Evolutionary conservation across 2,797 vertebrate species (phyloP).

Genomic region (Selene dorsalis): DNA sequence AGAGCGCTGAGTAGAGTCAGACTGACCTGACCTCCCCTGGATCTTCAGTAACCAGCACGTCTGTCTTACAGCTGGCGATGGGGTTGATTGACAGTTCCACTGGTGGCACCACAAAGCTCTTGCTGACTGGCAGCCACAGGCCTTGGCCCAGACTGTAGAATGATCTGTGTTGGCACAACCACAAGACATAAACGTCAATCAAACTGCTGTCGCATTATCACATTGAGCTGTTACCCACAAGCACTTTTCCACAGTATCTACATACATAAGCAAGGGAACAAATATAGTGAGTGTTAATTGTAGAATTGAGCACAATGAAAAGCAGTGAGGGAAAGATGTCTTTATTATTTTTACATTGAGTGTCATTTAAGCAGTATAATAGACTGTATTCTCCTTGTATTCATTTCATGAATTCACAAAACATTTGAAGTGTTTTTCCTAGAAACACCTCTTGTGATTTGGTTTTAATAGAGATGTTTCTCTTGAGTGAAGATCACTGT

Average conservation of each 20-base stretch:
- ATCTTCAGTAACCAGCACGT: constrained; percentile 96
- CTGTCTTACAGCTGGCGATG: constrained; percentile 98
- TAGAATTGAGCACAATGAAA: background rate
- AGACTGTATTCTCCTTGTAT: background rate
- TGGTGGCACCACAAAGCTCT: constrained; percentile 97
- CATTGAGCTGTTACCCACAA: background rate
- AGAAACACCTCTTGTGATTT: background rate
- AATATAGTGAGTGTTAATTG: background rate
- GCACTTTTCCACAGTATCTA: background rate
- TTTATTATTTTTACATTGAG: background rate
- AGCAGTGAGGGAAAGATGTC: background rate
- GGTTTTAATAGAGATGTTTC: constrained; percentile 23
- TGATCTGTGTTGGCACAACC: constrained; percentile 84
- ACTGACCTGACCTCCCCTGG: constrained; percentile 98
- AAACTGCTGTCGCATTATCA: constrained; percentile 13
- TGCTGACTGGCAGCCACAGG: constrained; percentile 98
- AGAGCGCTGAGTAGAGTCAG: constrained; percentile 16
- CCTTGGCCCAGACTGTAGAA: constrained; percentile 98
- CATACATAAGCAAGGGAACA: background rate
- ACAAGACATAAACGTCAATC: constrained; percentile 46
- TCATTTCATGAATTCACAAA: background rate
- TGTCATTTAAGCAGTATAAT: background rate
- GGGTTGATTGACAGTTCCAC: constrained; percentile 98
- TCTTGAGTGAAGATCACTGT: constrained; percentile 34
- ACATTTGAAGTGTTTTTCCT: background rate